Conservation (phyloP, 1,140 invertebrate genomes). For the Lethocerus indicus region DNA sequence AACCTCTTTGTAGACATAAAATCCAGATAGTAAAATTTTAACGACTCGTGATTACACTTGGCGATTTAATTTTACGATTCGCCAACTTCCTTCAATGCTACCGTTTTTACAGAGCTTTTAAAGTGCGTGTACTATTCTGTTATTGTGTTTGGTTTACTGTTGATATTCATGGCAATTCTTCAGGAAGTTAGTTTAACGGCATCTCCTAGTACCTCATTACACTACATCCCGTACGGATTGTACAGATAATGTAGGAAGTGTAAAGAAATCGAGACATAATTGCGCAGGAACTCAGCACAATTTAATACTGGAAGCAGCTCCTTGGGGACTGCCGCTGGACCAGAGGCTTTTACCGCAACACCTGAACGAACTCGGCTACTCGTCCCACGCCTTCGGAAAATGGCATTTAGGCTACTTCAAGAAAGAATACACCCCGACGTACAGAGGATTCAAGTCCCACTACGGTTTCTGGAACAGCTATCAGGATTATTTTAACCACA, state of each 20-base stretch:
- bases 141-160: no score
- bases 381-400: conserved; percentile 70
- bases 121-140: no score
- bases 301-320: conserved; percentile 50
- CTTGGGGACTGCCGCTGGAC: conserved; percentile 48
- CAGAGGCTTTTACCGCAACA: conserved; percentile 56
- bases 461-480: conserved; percentile 68
- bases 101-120: no score
- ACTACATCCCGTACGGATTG: background rate
- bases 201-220: background rate
- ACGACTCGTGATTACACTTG: no score
- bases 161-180: background rate
- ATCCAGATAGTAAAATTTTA: no score
- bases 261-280: no score
- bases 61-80: no score
- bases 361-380: conserved; percentile 57
- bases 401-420: conserved; percentile 65
- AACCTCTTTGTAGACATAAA: no score
- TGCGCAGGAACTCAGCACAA: conserved; percentile 53
- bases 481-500: conserved; percentile 65
- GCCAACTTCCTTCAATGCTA: no score
- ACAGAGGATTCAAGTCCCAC: conserved; percentile 68
- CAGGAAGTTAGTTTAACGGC: background rate
- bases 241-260: no score
- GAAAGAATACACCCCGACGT: conserved; percentile 53